Evolutionary conservation across 1,140 invertebrate species (phyloP), one percentile per base, ranked within the genome.

Genomic region (Monochamus saltuarius): DNA sequence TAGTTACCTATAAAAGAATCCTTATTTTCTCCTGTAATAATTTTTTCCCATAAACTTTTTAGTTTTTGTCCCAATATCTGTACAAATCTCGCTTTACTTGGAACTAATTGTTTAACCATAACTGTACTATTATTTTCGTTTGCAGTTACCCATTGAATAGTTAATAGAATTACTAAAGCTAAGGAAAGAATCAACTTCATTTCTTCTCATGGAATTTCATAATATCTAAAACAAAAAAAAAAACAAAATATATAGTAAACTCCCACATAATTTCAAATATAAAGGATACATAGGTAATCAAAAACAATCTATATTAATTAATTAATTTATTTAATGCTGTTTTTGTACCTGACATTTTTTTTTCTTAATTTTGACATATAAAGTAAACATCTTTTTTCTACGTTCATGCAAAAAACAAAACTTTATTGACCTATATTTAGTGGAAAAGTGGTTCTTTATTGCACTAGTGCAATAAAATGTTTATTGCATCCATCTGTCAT

Each of bases 1-100:
- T 16, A 47, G 13, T 52, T 8, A 52, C 50, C 50, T 14, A 52
- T 34, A 35, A 52, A 52, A 36, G 11, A 13, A 14, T 52, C 50
- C 7, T 16, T 36, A 35, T 38, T 52, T 38, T 16, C 50, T 11
- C 35, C 36, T 35, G n/a, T 9, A 6, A 16, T 52, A 37, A 52
- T 35, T 37, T 29, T 52, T 10, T 11, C 34, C 9, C 7, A 36
- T 16, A 35, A 8, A 36, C 16, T 14, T 17, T 37, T 52, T 7
- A 52, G 29, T 10, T 38, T 36, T 52, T 36, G 29, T 8, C 6
- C 50, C 10, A 14, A 22, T 14, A 37, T 2, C 7, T 52, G 6
- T 17, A 37, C 10, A 11, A 52, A 42, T 42, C n/a, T 42, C 39
- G 36, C 16, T 36, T 29, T 52, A 36, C n/a, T 35, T 34, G 19